Evolutionary conservation across 2,888 invertebrate species (phyloP).

Genomic region (Portevinia maculata): DNA sequence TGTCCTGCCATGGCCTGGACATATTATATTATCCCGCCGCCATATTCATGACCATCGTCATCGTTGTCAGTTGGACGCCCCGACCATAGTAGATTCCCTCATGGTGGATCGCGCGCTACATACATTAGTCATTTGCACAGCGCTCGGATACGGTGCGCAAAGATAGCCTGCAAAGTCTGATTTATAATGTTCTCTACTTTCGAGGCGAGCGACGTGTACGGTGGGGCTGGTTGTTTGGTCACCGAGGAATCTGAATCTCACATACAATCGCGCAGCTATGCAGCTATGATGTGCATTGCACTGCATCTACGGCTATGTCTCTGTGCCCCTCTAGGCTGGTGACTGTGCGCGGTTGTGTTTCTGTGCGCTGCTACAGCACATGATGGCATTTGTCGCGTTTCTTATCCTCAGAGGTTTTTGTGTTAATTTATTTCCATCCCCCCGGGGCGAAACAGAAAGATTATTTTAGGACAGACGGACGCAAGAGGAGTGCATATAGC

Average conservation of each 20-base stretch:
- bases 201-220: constrained; percentile 17
- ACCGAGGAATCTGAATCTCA: constrained; percentile 49
- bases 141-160: constrained; percentile 62
- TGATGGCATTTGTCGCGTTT: constrained; percentile 74
- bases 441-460: constrained; percentile 68
- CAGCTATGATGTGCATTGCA: constrained; percentile 60
- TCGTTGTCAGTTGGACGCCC: constrained; percentile 73
- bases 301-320: constrained; percentile 62
- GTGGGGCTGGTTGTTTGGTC: constrained; percentile 45
- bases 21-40: constrained; percentile 74
- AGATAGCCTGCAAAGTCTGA: constrained; percentile 73
- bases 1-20: constrained; percentile 66
- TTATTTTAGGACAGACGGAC: constrained; percentile 62
- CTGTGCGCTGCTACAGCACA: constrained; percentile 60
- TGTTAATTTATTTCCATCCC: constrained; percentile 74
- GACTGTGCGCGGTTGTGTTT: constrained; percentile 40
- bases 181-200: constrained; percentile 73
- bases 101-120: constrained; percentile 73
- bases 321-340: constrained; percentile 46
- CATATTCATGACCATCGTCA: constrained; percentile 74
- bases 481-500: constrained; percentile 16
- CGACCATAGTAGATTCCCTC: constrained; percentile 65
- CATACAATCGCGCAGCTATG: constrained; percentile 49
- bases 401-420: constrained; percentile 74
- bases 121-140: constrained; percentile 74